phyloP scores from a whole-genome alignment of 2,888 invertebrate genomes.

The Ornithoptera priamus region DNA sequence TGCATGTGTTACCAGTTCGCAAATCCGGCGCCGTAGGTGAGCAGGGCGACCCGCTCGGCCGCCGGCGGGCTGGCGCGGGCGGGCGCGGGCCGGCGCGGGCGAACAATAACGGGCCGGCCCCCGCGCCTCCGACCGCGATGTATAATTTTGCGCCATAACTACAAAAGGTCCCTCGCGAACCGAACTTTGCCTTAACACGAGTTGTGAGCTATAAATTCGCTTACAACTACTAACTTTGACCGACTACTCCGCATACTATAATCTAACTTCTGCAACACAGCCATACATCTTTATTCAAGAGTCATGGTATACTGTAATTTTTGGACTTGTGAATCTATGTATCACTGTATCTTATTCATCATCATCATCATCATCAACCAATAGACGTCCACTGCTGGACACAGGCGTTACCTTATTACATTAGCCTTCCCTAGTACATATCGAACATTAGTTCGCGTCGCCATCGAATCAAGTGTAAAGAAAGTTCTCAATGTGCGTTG shows the following conservation, averaged over 20 bases:
- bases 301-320: no score
- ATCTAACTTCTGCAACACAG: no score
- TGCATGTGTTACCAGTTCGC: slow-evolving; percentile 8
- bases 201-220: background rate
- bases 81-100: background rate
- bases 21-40: background rate
- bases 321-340: no score
- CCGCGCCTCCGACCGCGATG: background rate
- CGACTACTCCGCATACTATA: background rate
- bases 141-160: slow-evolving; percentile 22
- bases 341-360: no score
- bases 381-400: no score
- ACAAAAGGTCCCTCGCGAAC: background rate
- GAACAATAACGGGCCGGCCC: slow-evolving; percentile 19
- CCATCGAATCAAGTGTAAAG: no score
- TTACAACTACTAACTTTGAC: background rate
- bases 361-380: no score
- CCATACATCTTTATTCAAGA: no score
- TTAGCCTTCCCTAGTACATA: no score
- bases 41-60: slow-evolving; percentile 1
- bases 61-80: background rate
- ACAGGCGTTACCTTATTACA: no score
- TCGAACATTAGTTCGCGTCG: no score
- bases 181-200: background rate
- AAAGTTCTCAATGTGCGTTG: no score